Base-by-base conservation (phyloP, 2,888 invertebrate genomes). In the Ametastegia equiseti region DNA sequence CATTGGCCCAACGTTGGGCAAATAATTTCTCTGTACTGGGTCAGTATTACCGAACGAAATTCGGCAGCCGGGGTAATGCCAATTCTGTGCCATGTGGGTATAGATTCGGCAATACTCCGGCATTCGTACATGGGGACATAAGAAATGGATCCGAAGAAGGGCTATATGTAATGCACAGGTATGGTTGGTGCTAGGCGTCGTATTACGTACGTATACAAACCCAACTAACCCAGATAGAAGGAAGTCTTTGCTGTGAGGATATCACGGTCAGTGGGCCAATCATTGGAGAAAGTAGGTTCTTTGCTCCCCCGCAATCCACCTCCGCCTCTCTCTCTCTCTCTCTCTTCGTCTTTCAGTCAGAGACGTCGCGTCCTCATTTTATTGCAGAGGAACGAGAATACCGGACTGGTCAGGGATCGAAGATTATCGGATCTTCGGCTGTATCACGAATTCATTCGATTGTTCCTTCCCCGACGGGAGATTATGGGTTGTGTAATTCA, bases 231-330 rank as follows among this genome's bases (percentile, higher is more conserved):
- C 75, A 75, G 36, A 75, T 50, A 15, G 85, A 87, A 87, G 88
- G 89, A 89, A 88, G 88, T 88, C 87, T 89, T 87, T 82, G 84
- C 86, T 85, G 87, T 85, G 86, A 88, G 89, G 86, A 89, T 88
- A 90, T 90, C 86, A 89, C 88, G 91, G 91, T 90, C 88, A 91
- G 89, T 91, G 82, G 90, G 88, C 87, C 90, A 87, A 89, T 89
- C 89, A 89, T 86, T 88, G 88, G 90, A 90, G 91, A 91, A 91
- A 91, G 91, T 91, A 90, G 87, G 85, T 83, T 83, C 83, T 85
- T 83, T 86, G 82, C 84, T 85, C 85, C 80, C 45, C 73, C 57
- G 27, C 54, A 33, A 39, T 42, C 19, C 45, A 19, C 47, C 75
- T 1, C 33, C 81, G 42, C 27, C 39, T n/a, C 71, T 13, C 73